Conservation (phyloP, 2,113 vertebrate genomes). For the Channa maculata region DNA sequence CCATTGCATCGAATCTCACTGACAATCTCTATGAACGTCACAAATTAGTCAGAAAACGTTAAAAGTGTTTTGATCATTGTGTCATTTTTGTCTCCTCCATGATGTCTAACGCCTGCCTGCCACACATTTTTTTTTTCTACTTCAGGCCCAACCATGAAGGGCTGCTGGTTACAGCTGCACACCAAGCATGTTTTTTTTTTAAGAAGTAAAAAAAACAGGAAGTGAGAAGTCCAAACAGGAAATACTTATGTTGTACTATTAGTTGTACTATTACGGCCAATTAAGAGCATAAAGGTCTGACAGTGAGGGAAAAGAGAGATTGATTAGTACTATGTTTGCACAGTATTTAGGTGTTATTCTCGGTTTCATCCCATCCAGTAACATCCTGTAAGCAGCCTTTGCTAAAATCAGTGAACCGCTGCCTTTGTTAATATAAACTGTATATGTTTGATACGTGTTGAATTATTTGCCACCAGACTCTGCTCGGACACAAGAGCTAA, state of each 20-base stretch:
- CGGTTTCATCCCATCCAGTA: slow-evolving; percentile 9
- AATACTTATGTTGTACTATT: slow-evolving; percentile 87
- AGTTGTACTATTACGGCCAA: slow-evolving; percentile 83
- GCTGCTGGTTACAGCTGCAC: slow-evolving; percentile 76
- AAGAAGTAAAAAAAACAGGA: slow-evolving; percentile 86
- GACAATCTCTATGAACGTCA: slow-evolving; percentile 48
- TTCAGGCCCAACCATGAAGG: slow-evolving; percentile 11
- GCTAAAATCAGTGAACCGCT: neutral
- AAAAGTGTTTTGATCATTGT: slow-evolving; percentile 26
- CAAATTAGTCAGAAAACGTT: slow-evolving; percentile 39
- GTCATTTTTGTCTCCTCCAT: slow-evolving; percentile 7
- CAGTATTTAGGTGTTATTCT: slow-evolving; percentile 43
- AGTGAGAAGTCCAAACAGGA: slow-evolving; percentile 89
- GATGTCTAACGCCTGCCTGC: neutral
- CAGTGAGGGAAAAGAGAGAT: slow-evolving; percentile 63
- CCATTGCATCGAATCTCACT: slow-evolving; percentile 36
- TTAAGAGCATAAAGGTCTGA: slow-evolving; percentile 59
- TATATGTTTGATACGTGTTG: neutral
- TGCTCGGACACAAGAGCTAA: neutral
- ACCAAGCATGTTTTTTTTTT: slow-evolving; percentile 76
- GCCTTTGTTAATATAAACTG: neutral
- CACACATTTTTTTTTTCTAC: neutral
- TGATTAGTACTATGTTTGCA: slow-evolving; percentile 20
- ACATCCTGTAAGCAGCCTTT: neutral
- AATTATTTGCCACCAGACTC: neutral